Conservation (phyloP, 2,797 vertebrate genomes). For the Anisognathus igniventris region DNA sequence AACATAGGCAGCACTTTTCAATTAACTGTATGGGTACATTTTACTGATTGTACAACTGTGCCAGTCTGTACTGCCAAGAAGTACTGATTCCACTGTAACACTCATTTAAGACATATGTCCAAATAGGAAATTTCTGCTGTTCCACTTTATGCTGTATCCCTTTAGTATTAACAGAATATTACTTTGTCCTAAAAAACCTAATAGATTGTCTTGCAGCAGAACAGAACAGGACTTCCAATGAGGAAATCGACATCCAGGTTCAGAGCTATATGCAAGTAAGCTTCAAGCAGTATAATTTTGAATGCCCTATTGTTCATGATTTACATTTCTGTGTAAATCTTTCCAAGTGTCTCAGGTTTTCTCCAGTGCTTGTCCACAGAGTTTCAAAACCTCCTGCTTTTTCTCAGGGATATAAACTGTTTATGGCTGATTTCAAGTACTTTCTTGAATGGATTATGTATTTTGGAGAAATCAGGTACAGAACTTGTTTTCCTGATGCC, state of each 20-base stretch:
- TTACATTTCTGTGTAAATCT: background rate
- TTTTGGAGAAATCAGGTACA: background rate
- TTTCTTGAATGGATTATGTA: background rate
- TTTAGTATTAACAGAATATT: background rate
- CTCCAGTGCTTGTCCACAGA: background rate
- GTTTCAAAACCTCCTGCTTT: background rate
- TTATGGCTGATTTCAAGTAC: background rate
- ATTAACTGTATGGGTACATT: background rate
- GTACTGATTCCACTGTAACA: background rate
- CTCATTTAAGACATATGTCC: background rate
- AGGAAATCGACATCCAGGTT: background rate
- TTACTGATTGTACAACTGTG: background rate
- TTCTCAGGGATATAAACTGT: background rate
- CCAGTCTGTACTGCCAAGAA: background rate
- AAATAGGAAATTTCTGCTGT: background rate
- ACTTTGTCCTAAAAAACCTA: background rate
- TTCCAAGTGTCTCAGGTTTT: background rate
- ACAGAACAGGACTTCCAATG: background rate
- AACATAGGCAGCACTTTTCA: background rate
- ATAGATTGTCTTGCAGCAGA: background rate
- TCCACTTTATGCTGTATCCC: background rate
- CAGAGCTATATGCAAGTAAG: background rate
- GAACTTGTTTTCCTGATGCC: background rate
- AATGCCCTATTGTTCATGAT: accelerated
- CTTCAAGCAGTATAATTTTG: background rate